Conservation (phyloP, 2,113 vertebrate genomes). For the Hemiscyllium ocellatum region DNA sequence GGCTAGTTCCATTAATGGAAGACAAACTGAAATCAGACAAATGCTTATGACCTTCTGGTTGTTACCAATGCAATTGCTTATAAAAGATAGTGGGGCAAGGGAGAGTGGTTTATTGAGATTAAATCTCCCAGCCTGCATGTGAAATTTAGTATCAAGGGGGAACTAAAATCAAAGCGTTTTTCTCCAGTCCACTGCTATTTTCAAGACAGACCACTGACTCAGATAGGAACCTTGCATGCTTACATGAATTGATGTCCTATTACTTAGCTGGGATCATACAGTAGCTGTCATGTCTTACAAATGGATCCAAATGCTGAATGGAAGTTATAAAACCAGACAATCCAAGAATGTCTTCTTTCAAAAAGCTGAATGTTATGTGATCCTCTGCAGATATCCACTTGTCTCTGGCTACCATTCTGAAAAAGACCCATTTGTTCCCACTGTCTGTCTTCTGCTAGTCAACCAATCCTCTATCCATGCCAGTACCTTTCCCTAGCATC, state of each 20-base stretch:
- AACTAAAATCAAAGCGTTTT: neutral
- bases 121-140: neutral
- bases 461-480: too few relatives aligned
- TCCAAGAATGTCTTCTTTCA: neutral
- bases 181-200: neutral
- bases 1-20: neutral
- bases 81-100: neutral
- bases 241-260: neutral
- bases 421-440: too few relatives aligned
- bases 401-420: too few relatives aligned
- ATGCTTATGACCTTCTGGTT: neutral
- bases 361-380: too few relatives aligned
- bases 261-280: neutral
- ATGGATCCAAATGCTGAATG: neutral
- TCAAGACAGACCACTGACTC: neutral
- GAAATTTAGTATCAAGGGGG: neutral
- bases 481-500: too few relatives aligned
- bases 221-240: neutral
- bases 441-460: too few relatives aligned
- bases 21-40: neutral
- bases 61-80: neutral
- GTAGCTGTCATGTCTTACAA: neutral
- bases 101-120: neutral
- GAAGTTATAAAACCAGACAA: neutral
- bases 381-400: neutral